Base-by-base conservation (phyloP, 1,140 invertebrate genomes). In the Drosophila melanica region DNA sequence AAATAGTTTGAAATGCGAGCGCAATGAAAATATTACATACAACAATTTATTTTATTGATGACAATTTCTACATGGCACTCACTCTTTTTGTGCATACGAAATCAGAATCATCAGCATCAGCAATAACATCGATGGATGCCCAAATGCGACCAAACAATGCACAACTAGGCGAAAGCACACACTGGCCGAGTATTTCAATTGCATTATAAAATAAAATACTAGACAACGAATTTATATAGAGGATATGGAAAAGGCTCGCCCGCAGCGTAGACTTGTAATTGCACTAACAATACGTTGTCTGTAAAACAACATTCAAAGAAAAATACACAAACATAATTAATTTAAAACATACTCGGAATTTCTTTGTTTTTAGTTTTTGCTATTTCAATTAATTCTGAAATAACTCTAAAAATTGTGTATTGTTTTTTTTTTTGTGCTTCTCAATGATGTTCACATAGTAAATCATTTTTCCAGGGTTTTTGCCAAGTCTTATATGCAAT, bases 1-100 rank as follows among this genome's bases (percentile, higher is more conserved):
- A 42, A 50, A 58, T 7, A 51, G 37, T 41, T 37, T 16, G 35
- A 39, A 11, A 51, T 37, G 64, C 39, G 39, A 47, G 12, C 20
- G 51, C 58, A 67, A 27, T 41, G 67, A 42, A 64, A 75, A 68
- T 71, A 75, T 50, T 64, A 57, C 23, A 41, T 51, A 67, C 65
- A 70, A 70, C 68, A 70, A 80, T 85, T 77, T 77, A 69, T 80
- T 77, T 77, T 81, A 80, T 81, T 85, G 73, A 84, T 85, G 68
- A 79, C 74, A 70, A 79, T 79, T 66, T 70, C 55, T 77, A 77
- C 79, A 58, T 70, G 63, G 47, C 45, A 66, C 47, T 80, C 47
- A 62, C 51, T 57, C 65, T 84, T 81, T 79, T 84, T 85, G 69
- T 85, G 81, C 73, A 85, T 77, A 68, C 45, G 12, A 75, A 85